Base-by-base conservation (phyloP, 92 coral and sea anemone genomes). In the Epizoanthus fatuus region DNA sequence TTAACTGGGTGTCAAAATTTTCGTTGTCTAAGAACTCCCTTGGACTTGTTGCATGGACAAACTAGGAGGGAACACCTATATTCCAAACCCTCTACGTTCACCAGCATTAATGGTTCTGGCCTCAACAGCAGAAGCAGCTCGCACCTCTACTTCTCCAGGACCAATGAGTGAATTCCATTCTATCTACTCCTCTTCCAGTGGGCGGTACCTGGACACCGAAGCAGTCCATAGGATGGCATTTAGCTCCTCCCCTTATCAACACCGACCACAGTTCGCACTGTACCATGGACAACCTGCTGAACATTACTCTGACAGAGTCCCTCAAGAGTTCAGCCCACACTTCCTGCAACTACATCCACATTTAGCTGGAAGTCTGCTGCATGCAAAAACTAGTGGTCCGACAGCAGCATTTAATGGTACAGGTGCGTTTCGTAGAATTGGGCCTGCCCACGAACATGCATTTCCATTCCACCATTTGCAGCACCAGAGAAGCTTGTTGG, bases 71-170 rank as follows among this genome's bases (percentile, higher is more conserved):
- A 91, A 94, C 15, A 88, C 94, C 7, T 94, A 77, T 90, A 89
- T 94, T 60, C 98, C 98, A 22, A 94, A 94, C 66, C 98, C 98
- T 44, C 88, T 94, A 29, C 89, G 92, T 7, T 94, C 98, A 7
- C 98, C 98, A 47, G 98, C 98, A 47, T 93, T 94, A 65, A 94
- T 94, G 98, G 98, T 94, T 67, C 78, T 94, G 59, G 98, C 98
- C 4, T 94, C 98, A 19, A 94, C 98, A 5, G 98, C 98, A 1
- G 98, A 94, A 85, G 98, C 96, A n/a, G 95, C 98, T 49, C 87
- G 94, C 57, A 86, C 94, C 3, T 90, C 98, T 14, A 84, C 98
- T 29, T 90, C 95, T 14, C 93, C 97, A 8, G 91, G 96, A n/a
- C 84, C 96, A 52, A 63, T 94, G 77, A 94, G 85, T 85, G 98